Base-by-base conservation (phyloP, 2,888 invertebrate genomes). In the Erebia aethiops region DNA sequence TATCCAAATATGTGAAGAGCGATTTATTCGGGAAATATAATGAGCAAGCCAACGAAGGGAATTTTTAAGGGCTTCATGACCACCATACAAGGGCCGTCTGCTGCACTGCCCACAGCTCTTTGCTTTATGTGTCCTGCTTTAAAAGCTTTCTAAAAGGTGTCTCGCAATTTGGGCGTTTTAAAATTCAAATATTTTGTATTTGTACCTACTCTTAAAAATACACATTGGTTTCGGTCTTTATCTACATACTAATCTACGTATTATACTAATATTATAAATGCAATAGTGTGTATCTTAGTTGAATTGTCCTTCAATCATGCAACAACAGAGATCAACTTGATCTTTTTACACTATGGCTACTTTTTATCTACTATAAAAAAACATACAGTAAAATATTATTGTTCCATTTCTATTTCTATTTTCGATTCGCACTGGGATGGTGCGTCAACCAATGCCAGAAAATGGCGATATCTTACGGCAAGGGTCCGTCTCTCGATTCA, bases 31-130 rank as follows among this genome's bases (percentile, higher is more conserved):
- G 16, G 41, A 41, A 60, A 16, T 11, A 60, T 60, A 60, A 41
- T 41, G 41, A 60, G 43, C 4, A 41, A 16, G 11, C 43, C 10
- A 60, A 60, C 26, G 60, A 11, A 43, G 41, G 16, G 41, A 18
- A 9, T 43, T 60, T 26, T 60, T 14, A 11, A 60, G 43, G n/a
- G 41, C 9, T 16, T 41, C 11, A 16, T 60, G 60, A 43, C 60
- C 60, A 60, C 41, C 60, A 43, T 60, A 60, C 18, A 60, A 16
- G 58, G 13, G 35, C 10, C 43, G 43, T 60, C 43, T 16, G 60
- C 10, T 41, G 60, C 60, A 60, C 60, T 60, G 60, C 60, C 60
- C 60, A 43, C 43, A 60, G 43, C 60, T 60, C 60, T 60, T 60
- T 60, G 16, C 58, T 60, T 35, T 35, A 35, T 41, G 43, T 16